A percentile compares a stretch with the other conserved stretches of the same genome.
phyloP scores from a whole-genome alignment of 2,888 invertebrate species.

The Neria commutata region DNA sequence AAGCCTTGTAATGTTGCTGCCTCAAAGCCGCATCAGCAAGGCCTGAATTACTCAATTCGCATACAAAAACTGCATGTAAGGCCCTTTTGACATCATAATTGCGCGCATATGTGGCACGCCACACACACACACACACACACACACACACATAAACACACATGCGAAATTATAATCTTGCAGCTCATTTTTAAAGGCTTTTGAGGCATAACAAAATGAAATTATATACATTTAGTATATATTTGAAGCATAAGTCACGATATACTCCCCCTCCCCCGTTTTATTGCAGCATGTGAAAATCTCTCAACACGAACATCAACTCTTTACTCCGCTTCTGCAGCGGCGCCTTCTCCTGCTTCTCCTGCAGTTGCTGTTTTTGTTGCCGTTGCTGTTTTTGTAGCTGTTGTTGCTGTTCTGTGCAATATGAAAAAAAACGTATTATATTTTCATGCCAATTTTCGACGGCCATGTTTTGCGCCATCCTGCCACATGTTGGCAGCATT shows the following conservation, averaged over 20 bases:
- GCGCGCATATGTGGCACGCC: conserved; percentile 40
- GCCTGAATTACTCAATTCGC: conserved; percentile 5
- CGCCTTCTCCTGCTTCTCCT: background rate
- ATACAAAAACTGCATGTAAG: conserved; percentile 44
- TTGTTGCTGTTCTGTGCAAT: conserved; percentile 10
- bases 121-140: too few relatives aligned
- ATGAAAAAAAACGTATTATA: too few relatives aligned
- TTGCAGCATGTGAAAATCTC: conserved; percentile 36
- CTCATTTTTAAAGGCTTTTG: too few relatives aligned
- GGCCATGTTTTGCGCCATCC: too few relatives aligned
- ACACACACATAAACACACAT: too few relatives aligned
- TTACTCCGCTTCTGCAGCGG: background rate
- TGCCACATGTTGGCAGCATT: too few relatives aligned
- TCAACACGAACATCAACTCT: conserved; percentile 32
- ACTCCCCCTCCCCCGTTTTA: conserved; percentile 14
- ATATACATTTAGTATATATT: conserved; percentile 24
- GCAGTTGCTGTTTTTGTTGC: background rate
- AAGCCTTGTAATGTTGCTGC: conserved; percentile 44
- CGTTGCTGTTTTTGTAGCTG: conserved; percentile 10
- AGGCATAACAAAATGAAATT: conserved; percentile 44
- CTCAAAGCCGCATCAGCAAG: conserved; percentile 26
- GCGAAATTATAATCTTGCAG: too few relatives aligned
- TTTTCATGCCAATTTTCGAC: too few relatives aligned
- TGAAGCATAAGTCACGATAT: conserved; percentile 52
- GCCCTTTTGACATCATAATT: conserved; percentile 56